These are phyloP conservation scores for Ectropis crepuscularia DNA, from an alignment of 2,888 invertebrate genomes.

Conservation along the genomic window DNA sequence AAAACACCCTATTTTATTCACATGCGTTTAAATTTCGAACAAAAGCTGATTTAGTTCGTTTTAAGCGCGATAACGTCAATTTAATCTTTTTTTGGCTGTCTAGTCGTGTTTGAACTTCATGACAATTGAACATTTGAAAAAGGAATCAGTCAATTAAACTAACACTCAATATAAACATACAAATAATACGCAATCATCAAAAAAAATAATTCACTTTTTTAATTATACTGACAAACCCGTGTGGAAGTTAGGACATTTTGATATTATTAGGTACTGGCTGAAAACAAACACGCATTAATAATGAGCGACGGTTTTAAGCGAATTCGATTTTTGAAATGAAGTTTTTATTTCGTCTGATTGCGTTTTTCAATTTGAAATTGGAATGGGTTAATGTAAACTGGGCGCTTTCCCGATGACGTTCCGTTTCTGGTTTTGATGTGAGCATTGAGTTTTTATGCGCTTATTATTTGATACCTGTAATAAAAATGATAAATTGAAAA, in stretches of 20 bases:
- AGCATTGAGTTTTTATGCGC: no score
- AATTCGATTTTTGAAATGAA: slow-evolving; percentile 78
- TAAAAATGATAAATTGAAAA: no score
- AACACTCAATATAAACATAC: no score
- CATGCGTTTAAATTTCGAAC: slow-evolving; percentile 57
- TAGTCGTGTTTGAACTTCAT: not conserved
- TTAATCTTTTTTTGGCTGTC: not conserved
- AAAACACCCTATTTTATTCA: slow-evolving; percentile 80
- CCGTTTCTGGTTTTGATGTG: slow-evolving; percentile 7
- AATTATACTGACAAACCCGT: no score
- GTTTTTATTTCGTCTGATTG: slow-evolving; percentile 65
- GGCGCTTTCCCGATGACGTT: slow-evolving; percentile 25
- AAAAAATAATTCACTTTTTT: no score
- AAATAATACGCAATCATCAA: no score
- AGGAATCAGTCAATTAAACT: no score
- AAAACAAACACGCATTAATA: slow-evolving; percentile 70
- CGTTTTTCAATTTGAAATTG: slow-evolving; percentile 39
- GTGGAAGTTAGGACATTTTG: no score
- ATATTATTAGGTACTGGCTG: slow-evolving; percentile 38
- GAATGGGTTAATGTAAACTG: slow-evolving; percentile 41
- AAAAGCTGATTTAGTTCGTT: slow-evolving; percentile 44
- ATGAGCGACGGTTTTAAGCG: slow-evolving; percentile 81
- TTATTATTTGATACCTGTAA: no score
- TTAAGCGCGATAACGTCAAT: slow-evolving; percentile 29
- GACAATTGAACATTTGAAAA: no score